These are phyloP conservation scores for Cyphomyrus plagiostoma DNA, from an alignment of 2,113 vertebrate genomes.

Conservation along the genomic window DNA sequence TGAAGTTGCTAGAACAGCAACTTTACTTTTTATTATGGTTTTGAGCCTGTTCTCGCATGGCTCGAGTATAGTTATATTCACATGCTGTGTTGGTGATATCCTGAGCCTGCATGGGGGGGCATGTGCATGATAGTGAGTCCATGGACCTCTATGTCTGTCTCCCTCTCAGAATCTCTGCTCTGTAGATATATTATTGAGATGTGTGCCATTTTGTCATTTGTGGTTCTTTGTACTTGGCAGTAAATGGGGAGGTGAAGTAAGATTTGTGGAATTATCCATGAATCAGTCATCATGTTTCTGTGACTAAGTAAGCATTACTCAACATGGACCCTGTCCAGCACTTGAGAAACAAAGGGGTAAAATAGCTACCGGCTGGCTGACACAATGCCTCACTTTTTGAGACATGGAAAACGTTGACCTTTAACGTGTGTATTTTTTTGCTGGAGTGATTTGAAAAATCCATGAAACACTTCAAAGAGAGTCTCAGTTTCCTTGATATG, in stretches of 20 bases:
- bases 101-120: not conserved
- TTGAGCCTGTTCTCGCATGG: not conserved
- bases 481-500: not conserved
- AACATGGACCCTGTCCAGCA: conserved; percentile 42
- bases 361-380: conserved; percentile 42
- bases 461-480: not conserved
- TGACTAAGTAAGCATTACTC: conserved; percentile 2
- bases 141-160: not conserved
- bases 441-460: not conserved
- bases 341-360: conserved; percentile 52
- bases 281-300: conserved; percentile 27
- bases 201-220: not conserved
- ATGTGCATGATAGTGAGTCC: not conserved
- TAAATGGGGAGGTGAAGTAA: not conserved
- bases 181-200: not conserved
- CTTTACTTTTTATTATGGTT: not conserved
- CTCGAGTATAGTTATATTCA: not conserved
- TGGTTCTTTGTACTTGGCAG: not conserved
- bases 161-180: conserved; percentile 34
- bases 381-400: not conserved
- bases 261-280: conserved; percentile 15
- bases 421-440: not conserved
- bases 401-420: not conserved
- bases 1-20: not conserved
- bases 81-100: not conserved